Conservation (phyloP, 1,140 invertebrate genomes). For the Drosophila watanabei region DNA sequence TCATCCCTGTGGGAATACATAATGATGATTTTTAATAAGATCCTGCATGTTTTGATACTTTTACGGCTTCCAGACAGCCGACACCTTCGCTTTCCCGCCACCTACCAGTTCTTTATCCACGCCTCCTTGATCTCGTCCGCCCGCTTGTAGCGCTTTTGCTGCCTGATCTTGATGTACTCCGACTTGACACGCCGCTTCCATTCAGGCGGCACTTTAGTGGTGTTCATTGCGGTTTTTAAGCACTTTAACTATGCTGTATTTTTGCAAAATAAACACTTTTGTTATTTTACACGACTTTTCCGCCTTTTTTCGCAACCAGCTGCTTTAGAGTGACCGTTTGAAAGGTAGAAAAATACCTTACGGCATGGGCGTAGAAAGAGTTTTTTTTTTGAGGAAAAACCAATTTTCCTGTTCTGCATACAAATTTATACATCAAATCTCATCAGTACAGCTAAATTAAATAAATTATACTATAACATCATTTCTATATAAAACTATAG, state of each 20-base stretch:
- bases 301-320: constrained; percentile 46
- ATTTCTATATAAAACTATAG: not conserved
- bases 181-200: constrained; percentile 96
- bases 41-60: not conserved
- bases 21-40: not conserved
- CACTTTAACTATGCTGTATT: not conserved
- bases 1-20: constrained; percentile 61
- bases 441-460: not conserved
- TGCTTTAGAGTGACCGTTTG: constrained; percentile 28
- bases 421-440: too few relatives aligned
- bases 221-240: constrained; percentile 37
- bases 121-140: constrained; percentile 96
- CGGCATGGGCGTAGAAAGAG: not conserved
- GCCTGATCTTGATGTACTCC: constrained; percentile 95
- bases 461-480: not conserved
- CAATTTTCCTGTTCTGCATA: too few relatives aligned
- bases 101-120: constrained; percentile 89
- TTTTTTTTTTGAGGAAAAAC: not conserved
- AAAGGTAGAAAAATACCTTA: not conserved
- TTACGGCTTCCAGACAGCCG: constrained; percentile 35
- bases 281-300: constrained; percentile 18
- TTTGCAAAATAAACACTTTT: not conserved
- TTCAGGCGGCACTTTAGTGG: constrained; percentile 88
- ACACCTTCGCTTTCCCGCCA: constrained; percentile 26
- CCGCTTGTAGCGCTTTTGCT: constrained; percentile 94